These are phyloP conservation scores for Mythimna pallens DNA, from an alignment of 2,888 invertebrate species.

Conservation along the genomic window DNA sequence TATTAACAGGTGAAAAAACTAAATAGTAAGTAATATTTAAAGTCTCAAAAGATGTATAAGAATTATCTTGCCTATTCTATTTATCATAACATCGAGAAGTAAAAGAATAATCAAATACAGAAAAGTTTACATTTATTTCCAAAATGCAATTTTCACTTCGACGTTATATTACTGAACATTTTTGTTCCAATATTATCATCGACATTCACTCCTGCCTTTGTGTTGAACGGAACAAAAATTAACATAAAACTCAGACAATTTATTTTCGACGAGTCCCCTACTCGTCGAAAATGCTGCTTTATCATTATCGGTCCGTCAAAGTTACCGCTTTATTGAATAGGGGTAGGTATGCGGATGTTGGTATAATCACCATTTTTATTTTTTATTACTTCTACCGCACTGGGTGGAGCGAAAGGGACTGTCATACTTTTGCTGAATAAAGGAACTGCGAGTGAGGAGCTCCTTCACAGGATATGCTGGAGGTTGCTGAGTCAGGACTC, in stretches of 20 bases:
- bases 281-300: conserved; percentile 40
- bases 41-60: too few species aligned
- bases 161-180: conserved; percentile 36
- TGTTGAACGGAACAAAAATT: conserved; percentile 53
- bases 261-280: conserved; percentile 35
- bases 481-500: too few species aligned
- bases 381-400: not conserved
- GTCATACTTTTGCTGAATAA: too few species aligned
- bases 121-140: conserved; percentile 14
- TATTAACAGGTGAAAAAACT: too few species aligned
- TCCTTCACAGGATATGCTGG: too few species aligned
- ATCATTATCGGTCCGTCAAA: conserved; percentile 7
- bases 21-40: too few species aligned
- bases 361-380: not conserved
- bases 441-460: too few species aligned
- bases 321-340: not conserved
- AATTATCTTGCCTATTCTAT: too few species aligned
- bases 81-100: too few species aligned
- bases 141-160: conserved; percentile 33
- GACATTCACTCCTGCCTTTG: conserved; percentile 29
- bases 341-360: not conserved
- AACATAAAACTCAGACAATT: conserved; percentile 44
- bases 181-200: conserved; percentile 50
- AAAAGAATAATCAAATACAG: not conserved
- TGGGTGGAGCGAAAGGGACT: too few species aligned